These are phyloP conservation scores for Plebejus argus DNA, from an alignment of 2,888 invertebrate genomes.

Conservation along the genomic window DNA sequence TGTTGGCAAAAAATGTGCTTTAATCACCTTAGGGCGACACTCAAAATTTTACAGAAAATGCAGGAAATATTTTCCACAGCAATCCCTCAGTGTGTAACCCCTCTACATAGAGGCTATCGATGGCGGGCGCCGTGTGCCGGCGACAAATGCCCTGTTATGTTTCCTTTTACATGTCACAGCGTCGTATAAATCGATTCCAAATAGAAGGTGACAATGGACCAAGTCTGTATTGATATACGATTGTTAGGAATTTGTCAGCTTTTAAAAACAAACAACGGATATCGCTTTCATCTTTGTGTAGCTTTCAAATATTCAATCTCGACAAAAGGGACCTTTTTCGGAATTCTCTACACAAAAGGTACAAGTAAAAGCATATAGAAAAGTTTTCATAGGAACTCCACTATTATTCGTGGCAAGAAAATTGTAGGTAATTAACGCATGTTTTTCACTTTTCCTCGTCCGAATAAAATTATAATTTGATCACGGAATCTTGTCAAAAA, in stretches of 20 bases:
- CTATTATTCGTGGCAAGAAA: neutral
- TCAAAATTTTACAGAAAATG: neutral
- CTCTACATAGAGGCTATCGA: conserved; percentile 29
- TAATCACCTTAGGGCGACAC: no score
- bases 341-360: neutral
- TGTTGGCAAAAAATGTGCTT: no score
- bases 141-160: conserved; percentile 64
- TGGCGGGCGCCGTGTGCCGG: conserved; percentile 45
- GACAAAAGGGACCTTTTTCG: conserved; percentile 6
- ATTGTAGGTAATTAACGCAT: neutral
- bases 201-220: conserved; percentile 60
- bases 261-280: conserved; percentile 32
- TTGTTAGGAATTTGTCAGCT: conserved; percentile 43
- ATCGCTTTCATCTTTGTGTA: conserved; percentile 26
- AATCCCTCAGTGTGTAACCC: conserved; percentile 44
- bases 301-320: conserved; percentile 23
- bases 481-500: conserved; percentile 21
- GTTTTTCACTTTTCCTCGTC: neutral
- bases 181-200: conserved; percentile 66
- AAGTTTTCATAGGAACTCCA: conserved; percentile 7
- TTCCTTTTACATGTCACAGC: conserved; percentile 73
- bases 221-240: conserved; percentile 56
- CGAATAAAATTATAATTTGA: neutral
- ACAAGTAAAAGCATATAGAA: neutral
- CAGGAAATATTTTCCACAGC: neutral